Conservation (phyloP, 2,888 invertebrate species). For the Macropis europaea region DNA sequence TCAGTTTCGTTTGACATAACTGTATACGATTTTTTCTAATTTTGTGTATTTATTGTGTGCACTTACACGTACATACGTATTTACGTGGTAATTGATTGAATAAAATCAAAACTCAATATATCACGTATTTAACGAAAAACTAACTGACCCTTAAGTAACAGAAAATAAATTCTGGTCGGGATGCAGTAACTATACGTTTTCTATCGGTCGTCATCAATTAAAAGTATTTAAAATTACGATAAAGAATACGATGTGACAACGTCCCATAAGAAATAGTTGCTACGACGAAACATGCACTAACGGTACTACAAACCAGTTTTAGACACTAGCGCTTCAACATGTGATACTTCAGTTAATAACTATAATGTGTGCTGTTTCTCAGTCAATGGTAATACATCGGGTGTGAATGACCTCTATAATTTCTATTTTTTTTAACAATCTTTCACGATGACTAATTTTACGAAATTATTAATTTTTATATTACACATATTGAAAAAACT, state of each 20-base stretch:
- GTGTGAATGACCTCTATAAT: background rate
- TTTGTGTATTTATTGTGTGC: background rate
- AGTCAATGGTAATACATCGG: background rate
- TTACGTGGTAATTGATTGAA: conserved; percentile 33
- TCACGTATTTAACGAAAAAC: background rate
- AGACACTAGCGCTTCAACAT: conserved; percentile 10
- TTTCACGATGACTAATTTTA: background rate
- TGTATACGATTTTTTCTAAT: background rate
- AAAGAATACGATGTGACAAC: background rate
- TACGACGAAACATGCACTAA: conserved; percentile 10
- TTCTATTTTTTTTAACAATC: background rate
- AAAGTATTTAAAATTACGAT: background rate
- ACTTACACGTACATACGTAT: too few relatives aligned
- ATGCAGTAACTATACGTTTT: background rate
- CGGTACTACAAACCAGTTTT: conserved; percentile 20
- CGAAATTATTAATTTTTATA: background rate
- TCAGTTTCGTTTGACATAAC: conserved; percentile 56
- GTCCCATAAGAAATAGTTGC: background rate
- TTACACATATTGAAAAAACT: too few relatives aligned
- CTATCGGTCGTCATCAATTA: conserved; percentile 1
- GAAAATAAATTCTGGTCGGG: background rate
- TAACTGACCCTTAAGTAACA: background rate
- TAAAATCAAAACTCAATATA: conserved; percentile 7
- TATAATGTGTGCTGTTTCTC: background rate
- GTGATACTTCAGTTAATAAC: background rate